These are phyloP conservation scores for Cariama cristata DNA, from an alignment of 2,113 vertebrate species.

Conservation along the genomic window DNA sequence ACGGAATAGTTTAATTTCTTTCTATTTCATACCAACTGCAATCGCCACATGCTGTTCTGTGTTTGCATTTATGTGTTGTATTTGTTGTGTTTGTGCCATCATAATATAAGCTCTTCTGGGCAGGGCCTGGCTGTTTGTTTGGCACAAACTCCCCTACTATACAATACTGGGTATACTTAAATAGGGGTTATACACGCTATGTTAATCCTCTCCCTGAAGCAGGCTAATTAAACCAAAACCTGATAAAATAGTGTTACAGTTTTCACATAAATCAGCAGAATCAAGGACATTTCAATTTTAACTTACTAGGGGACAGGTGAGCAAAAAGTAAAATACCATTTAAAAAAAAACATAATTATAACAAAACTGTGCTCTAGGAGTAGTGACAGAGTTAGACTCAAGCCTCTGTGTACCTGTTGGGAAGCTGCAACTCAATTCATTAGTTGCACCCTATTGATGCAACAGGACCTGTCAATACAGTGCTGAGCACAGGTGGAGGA, in stretches of 20 bases:
- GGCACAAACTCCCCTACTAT: neutral
- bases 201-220: neutral
- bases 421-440: neutral
- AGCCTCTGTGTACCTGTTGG: too few species aligned
- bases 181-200: neutral
- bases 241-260: neutral
- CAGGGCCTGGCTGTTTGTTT: constrained; percentile 10
- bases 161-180: neutral
- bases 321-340: neutral
- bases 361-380: neutral
- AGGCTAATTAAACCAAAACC: constrained; percentile 21
- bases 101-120: neutral
- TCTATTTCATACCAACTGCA: neutral
- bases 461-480: neutral
- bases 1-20: neutral
- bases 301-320: neutral
- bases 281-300: neutral
- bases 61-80: neutral
- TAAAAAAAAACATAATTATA: neutral
- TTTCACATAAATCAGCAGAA: constrained; percentile 13
- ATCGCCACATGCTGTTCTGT: neutral
- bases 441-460: neutral
- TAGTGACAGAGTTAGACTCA: neutral
- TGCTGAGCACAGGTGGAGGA: neutral
- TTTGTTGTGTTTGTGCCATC: constrained; percentile 15